Base-by-base conservation (phyloP, 2,113 vertebrate genomes). In the Sceloporus undulatus region DNA sequence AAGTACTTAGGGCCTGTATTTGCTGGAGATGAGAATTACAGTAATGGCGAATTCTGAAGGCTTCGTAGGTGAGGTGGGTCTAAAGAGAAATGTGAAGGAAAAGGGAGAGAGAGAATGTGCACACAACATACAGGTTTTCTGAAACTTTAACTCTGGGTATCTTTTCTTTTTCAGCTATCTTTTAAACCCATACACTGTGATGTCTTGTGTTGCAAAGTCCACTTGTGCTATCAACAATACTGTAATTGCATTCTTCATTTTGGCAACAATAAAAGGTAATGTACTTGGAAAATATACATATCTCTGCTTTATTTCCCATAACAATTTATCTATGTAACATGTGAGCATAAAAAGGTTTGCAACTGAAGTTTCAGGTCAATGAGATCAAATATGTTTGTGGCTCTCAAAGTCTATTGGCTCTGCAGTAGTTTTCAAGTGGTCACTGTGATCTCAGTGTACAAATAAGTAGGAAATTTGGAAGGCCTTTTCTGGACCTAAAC, bases 191-290 rank as follows among this genome's bases (percentile, higher is more conserved):
- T 99, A 99, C 95, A 98, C 98, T 76, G 95, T 99, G 95, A 96
- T 99, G 90, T 99, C 98, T 90, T 99, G 99, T 89, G 98, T 99
- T 78, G 99, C 99, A 89, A 99, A 99, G 96, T 99, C 98, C 4
- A 99, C 99, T 40, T 99, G 98, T 0, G 97, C 98, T 81, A 97
- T 99, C 94, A 99, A 99, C 97, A 99, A 99, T 73, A 96, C 98
- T 13, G 90, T 99, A 92, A 96, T 98, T 85, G 97, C 98, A 9
- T 96, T 99, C 95, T 99, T 99, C 97, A 95, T 99, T 96, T 97
- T 99, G 94, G 87, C 97, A 54, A 99, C 99, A 0, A 96, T 99
- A 65, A 99, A 99, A 97, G 98, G 99, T 99, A 96, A 96, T 29
- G 0, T 62, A 25, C 0, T 62, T 62, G 81, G 75, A 25, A 38